Percentiles rank a stretch among this genome's conserved stretches.
Evolutionary conservation across 2,797 vertebrate genomes (phyloP).

Genomic region (Poecilia picta): DNA sequence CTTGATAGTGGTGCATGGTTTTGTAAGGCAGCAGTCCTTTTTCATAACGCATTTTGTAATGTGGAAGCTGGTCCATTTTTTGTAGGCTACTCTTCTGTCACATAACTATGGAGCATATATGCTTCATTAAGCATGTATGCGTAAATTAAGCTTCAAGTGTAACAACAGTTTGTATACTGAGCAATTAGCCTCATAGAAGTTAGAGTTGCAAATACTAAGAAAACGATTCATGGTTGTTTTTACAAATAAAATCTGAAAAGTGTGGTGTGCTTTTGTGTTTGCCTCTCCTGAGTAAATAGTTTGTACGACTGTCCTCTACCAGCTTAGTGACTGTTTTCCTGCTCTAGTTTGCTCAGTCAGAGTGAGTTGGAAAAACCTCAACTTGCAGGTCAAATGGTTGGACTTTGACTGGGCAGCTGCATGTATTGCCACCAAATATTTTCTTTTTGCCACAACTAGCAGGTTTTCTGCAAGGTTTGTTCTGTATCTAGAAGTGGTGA

Average conservation of each 20-base stretch:
- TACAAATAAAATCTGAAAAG: not conserved
- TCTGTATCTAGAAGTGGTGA: not conserved
- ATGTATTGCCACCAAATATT: not conserved
- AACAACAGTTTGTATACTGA: not conserved
- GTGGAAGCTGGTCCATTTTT: conserved; percentile 5
- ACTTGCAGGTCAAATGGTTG: not conserved
- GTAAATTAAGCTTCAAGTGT: not conserved
- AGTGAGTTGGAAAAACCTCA: not conserved
- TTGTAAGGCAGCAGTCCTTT: conserved; percentile 45
- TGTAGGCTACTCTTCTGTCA: not conserved
- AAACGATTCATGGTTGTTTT: not conserved
- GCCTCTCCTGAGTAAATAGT: not conserved
- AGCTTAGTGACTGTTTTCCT: not conserved
- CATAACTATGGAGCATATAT: not conserved
- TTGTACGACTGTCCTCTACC: not conserved
- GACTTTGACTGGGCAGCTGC: not conserved
- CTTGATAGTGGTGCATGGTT: conserved; percentile 64
- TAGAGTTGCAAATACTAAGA: not conserved
- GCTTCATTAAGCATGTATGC: no score
- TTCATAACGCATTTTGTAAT: conserved; percentile 44
- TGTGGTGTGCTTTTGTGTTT: not conserved
- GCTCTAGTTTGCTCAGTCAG: not conserved
- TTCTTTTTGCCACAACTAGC: not conserved
- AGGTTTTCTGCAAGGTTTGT: not conserved
- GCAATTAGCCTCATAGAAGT: not conserved